Base-by-base conservation (phyloP, 1,140 invertebrate genomes). In the Drusus annulatus region DNA sequence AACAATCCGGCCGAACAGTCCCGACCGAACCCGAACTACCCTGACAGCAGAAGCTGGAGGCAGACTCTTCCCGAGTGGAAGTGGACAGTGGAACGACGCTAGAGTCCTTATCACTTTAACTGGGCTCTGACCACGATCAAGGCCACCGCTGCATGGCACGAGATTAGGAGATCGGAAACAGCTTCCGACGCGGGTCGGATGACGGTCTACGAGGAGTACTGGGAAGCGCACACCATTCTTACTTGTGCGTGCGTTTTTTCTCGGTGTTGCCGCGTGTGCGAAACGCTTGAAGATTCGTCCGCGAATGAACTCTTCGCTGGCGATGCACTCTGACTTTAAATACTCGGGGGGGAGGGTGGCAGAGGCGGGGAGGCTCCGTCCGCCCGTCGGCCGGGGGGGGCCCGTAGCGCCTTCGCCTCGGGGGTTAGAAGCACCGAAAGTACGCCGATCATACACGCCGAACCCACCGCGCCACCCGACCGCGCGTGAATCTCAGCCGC, bases 241-340 rank as follows among this genome's bases (percentile, higher is more conserved):
- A 19, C 68, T 36, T 51, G 52, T 75, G 71, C 71, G 71, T 75
- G 71, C 71, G 71, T 58, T 75, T 75, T 71, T 75, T 75, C 23
- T 75, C 17, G 45, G n/a, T 73, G 23, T 19, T 75, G 25, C 45
- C 25, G 51, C 71, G 71, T 75, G 76, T 83, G 78, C 79, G 76
- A 78, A 60, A 77, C 50, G 78, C 50, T 78, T 51, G 81, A 80
- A 80, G 81, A 76, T 83, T 83, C 81, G 81, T 83, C 75, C 81
- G 81, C 81, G 78, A 83, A 65, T 83, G 81, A 80, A 83, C 81
- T 83, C 81, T 80, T 76, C 60, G 81, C 76, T 73, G 78, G 58
- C 78, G 79, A 58, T 80, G 81, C 76, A 83, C 81, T 80, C 76
- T 21, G 75, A 80, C 81, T 83, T 80, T 83, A 83, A 83, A 78